Base-by-base conservation (phyloP, 2,888 invertebrate species). In the Aquatica leii region DNA sequence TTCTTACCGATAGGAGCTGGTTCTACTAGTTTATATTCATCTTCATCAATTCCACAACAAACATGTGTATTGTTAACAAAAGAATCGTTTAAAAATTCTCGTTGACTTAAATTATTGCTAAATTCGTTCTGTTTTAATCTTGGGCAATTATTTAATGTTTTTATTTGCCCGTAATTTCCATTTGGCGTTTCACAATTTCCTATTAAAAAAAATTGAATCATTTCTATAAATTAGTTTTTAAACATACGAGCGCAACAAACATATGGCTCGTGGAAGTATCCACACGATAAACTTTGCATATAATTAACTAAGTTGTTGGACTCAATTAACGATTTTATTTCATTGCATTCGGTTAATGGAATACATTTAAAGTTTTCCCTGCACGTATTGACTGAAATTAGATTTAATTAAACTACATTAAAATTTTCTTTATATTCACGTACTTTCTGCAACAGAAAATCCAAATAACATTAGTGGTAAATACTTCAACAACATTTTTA, bases 191-290 rank as follows among this genome's bases (percentile, higher is more conserved):
- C 11, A 31, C 64, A 64, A 24, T 64, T 31, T 34, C 52, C 64
- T 64, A 48, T 40, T 20, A 5, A 0, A 56, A 1, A 48, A n/a
- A 43, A 24, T 55, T 21, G 0, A 43, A 46, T 14, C 31, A 1
- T 15, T n/a, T 1, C 15, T 12, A 6, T 12, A 12, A 2, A 21
- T 48, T 48, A n/a, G 17, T 8, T 12, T 20, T 34, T 9, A 31
- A 31, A 59, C 64, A 41, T 64, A 64, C 64, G 55, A 0, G 40
- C n/a, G 31, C 64, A 64, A 17, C 64, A 64, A 31, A 64, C 60
- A n/a, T 40, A 53, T 1, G 64, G 59, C 48, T 64, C 59, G 40
- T 59, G 59, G 12, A 56, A 53, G 56, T 64, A 64, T 15, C 60
- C 64, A 20, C 64, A 64, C 1, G 52, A 20, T n/a, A 60, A 37